Base-by-base conservation (phyloP, 2,113 vertebrate genomes). In the Sinocyclocheilus rhinocerous region DNA sequence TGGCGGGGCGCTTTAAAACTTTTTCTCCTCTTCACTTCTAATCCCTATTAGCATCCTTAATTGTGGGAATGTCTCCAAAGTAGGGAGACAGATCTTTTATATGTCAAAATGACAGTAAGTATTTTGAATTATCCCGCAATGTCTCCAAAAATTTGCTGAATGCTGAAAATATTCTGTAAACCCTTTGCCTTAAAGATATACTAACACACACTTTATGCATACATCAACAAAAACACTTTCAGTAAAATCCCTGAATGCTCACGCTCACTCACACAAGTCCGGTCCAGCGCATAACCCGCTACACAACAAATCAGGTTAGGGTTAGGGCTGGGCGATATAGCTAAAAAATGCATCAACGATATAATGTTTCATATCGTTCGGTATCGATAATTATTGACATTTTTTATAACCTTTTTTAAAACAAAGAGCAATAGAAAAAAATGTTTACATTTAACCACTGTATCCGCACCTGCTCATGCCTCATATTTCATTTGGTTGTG, bases 401-500 rank as follows among this genome's bases (percentile, higher is more conserved):
- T 33, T 33, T 33, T 33, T 33, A 33, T 33, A 33, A 33, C 29
- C 29, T 33, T 33, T 33, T 33, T 33, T 33, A 33, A 33, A 33
- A 33, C 29, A 33, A 33, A 33, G 29, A 33, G 2, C 29, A 33
- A 33, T 33, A 33, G 29, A 33, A 33, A 33, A 33, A 33, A 2
- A 33, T 33, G 29, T 33, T 33, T 33, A 33, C 29, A 33, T 33
- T 33, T 33, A 33, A 33, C 29, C 29, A 33, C 29, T 33, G 29
- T 33, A 33, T 33, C 65, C 67, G 86, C 88, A 91, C 89, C 87
- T 92, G 89, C 84, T 87, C 84, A 91, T 85, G 84, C 88, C 87
- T 93, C 88, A 93, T 92, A 84, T 92, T 92, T 93, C 89, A 93
- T 93, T 92, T 90, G 83, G 92, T 91, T 92, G 89, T 61, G 81